Evolutionary conservation across 2,888 invertebrate genomes (phyloP).

Genomic region (Aphodius sticticus): DNA sequence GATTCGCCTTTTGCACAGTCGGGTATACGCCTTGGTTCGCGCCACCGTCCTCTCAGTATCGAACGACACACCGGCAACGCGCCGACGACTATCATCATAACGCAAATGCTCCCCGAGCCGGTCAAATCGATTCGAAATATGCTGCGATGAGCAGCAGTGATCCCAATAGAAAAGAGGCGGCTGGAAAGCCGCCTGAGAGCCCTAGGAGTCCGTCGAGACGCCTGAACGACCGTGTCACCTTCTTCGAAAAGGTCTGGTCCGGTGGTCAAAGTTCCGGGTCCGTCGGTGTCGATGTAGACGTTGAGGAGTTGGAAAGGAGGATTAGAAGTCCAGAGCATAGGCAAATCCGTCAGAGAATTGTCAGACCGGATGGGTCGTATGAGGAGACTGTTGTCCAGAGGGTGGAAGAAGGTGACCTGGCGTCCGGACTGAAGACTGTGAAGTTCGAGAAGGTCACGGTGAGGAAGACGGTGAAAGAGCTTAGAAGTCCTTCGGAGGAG

Average conservation of each 20-base stretch:
- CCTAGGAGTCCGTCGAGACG: conserved; percentile 58
- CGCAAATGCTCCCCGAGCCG: background rate
- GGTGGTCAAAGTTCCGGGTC: conserved; percentile 52
- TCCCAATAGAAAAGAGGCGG: conserved; percentile 50
- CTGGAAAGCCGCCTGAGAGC: conserved; percentile 45
- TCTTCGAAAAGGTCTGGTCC: conserved; percentile 83
- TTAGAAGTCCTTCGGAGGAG: conserved; percentile 67
- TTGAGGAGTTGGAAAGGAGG: conserved; percentile 35
- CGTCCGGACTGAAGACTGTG: conserved; percentile 70
- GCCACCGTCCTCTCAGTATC: conserved; percentile 47
- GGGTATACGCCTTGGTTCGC: conserved; percentile 39
- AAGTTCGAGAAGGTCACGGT: conserved; percentile 77
- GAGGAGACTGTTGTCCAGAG: conserved; percentile 64
- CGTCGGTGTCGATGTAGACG: conserved; percentile 43
- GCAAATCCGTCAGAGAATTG: conserved; percentile 49
- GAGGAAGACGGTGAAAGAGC: conserved; percentile 64
- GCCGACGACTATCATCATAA: conserved; percentile 14
- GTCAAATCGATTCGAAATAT: conserved; percentile 6
- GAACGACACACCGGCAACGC: conserved; percentile 46
- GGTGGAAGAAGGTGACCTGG: conserved; percentile 72
- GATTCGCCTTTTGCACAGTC: conserved; percentile 43
- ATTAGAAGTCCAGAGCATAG: conserved; percentile 63
- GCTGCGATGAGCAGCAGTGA: conserved; percentile 43
- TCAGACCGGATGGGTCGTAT: conserved; percentile 54
- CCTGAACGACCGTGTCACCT: conserved; percentile 77